Conservation (phyloP, 2,888 invertebrate genomes). For the Agrenia bidenticulata region DNA sequence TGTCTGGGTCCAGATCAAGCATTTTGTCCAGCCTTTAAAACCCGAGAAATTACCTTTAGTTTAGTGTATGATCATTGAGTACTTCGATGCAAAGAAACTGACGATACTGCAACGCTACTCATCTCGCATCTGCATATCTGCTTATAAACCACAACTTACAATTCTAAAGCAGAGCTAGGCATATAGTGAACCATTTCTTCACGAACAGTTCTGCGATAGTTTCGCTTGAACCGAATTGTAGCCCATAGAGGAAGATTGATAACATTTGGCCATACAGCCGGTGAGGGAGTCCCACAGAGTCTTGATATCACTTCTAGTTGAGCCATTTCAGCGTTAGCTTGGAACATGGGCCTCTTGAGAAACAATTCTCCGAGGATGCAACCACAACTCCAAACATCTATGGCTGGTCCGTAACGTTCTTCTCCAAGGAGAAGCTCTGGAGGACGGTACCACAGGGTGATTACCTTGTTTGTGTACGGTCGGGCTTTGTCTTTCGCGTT, state of each 20-base stretch:
- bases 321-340: slow-evolving; percentile 89
- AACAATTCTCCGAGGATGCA: slow-evolving; percentile 98
- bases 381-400: slow-evolving; percentile 99
- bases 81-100: no score
- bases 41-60: neutral
- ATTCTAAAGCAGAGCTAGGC: slow-evolving; percentile 82
- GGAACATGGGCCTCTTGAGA: slow-evolving; percentile 89
- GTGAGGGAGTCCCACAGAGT: slow-evolving; percentile 92
- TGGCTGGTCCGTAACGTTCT: slow-evolving; percentile 94
- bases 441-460: slow-evolving; percentile 98
- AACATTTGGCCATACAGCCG: slow-evolving; percentile 95
- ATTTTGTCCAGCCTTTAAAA: slow-evolving; percentile 73
- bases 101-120: no score
- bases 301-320: slow-evolving; percentile 92
- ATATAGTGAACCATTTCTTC: slow-evolving; percentile 89
- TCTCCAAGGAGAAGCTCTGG: slow-evolving; percentile 95
- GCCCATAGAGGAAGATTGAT: slow-evolving; percentile 90
- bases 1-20: slow-evolving; percentile 93
- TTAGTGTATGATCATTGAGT: no score
- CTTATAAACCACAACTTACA: slow-evolving; percentile 59
- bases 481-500: slow-evolving; percentile 91
- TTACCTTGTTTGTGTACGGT: slow-evolving; percentile 98
- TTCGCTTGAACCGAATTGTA: slow-evolving; percentile 85
- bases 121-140: no score
- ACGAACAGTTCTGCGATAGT: slow-evolving; percentile 80